Evolutionary conservation across 2,797 vertebrate species (phyloP), one percentile per base, ranked within the genome.

Genomic region (Trichosurus vulpecula): DNA sequence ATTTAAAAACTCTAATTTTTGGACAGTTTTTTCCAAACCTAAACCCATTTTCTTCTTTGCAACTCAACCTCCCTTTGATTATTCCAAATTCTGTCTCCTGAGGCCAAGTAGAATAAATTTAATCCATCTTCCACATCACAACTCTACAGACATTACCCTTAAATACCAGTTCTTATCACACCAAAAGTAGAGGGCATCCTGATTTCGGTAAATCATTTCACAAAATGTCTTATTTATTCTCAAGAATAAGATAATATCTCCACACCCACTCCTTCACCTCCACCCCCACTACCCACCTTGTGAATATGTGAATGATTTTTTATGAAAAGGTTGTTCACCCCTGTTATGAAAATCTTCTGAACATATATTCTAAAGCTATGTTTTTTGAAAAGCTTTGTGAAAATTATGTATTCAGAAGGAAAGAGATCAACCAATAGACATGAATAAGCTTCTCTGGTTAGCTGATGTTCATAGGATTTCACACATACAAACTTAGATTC

Each of bases 401-500:
- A 87, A 87, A 87, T 4, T 74, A 87, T 87, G 1, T 87, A 51
- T 87, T 87, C 41, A 47, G 10, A 87, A 51, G 25, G 25, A 87
- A 87, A 87, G 25, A 51, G 22, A 51, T 87, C 22, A 11, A 87
- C 74, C 74, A 87, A 87, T 87, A 87, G 74, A 51, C 10, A 87
- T 47, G 25, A 51, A 57, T 90, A 87, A 52, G 81, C 41, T 92
- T 91, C 19, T 90, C n/a, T 91, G 54, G 93, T 96, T 90, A 94
- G 12, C 13, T 54, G 74, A 2, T 14, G 27, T 87, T 92, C 95
- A 92, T 47, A 57, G 90, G 51, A 91, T 54, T 97, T 94, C 89
- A 97, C 14, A 92, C 56, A 93, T 47, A 92, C 29, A 22, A 93
- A 91, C 6, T 91, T 66, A 93, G 9, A 91, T 81, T 95, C 13